Percentiles rank a stretch among this genome's conserved stretches.
Evolutionary conservation across 1,140 invertebrate genomes (phyloP).

Genomic region (Aporrectodea caliginosa): DNA sequence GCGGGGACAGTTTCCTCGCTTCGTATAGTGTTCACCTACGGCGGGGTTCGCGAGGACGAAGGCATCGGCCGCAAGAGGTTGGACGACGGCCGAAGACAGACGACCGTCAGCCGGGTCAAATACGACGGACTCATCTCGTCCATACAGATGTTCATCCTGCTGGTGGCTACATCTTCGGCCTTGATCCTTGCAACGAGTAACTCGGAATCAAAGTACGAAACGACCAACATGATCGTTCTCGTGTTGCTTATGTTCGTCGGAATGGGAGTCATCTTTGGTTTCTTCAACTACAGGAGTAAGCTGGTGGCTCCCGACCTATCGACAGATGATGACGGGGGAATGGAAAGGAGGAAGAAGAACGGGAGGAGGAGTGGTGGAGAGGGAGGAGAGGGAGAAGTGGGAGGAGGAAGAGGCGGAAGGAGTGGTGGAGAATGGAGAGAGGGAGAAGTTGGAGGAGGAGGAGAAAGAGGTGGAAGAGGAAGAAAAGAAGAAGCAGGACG

Average conservation of each 20-base stretch:
- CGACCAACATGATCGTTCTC: not conserved
- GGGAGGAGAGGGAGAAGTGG: too few species aligned
- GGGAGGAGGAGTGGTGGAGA: not conserved
- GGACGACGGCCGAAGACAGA: not conserved
- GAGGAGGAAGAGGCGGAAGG: not conserved
- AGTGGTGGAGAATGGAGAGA: too few species aligned
- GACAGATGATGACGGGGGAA: too few species aligned
- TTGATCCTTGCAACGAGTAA: not conserved
- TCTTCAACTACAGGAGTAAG: not conserved
- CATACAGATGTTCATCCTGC: constrained; percentile 7
- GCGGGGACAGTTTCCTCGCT: too few species aligned
- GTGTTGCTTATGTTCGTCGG: constrained; percentile 4
- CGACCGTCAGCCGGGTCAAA: not conserved
- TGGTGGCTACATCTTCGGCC: not conserved
- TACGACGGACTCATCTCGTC: constrained; percentile 18
- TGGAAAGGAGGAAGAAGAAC: not conserved
- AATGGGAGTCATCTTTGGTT: not conserved
- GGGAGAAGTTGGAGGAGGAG: too few species aligned
- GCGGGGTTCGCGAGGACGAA: too few species aligned
- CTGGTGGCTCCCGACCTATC: not conserved
- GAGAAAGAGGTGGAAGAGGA: not conserved
- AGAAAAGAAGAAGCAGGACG: constrained; percentile 6
- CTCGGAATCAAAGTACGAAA: not conserved
- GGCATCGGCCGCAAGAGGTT: too few species aligned
- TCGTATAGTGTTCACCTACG: too few species aligned